These are phyloP conservation scores for Ethmia dodecea DNA, from an alignment of 2,888 invertebrate genomes.

Conservation along the genomic window DNA sequence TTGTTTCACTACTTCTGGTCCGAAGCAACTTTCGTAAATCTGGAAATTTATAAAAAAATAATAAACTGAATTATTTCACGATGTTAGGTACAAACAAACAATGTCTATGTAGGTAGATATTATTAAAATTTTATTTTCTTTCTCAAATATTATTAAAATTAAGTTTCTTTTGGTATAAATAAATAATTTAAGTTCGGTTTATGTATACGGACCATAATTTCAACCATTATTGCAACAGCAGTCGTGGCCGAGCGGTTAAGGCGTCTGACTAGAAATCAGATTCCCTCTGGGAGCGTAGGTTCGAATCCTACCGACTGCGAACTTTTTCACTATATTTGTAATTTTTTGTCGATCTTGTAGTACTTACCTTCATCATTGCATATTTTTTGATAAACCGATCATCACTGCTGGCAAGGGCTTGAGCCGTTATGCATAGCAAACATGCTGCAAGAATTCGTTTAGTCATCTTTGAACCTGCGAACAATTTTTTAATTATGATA, in stretches of 20 bases:
- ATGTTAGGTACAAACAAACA: too few relatives aligned
- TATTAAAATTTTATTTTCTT: too few relatives aligned
- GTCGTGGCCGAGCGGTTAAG: slow-evolving; percentile 93
- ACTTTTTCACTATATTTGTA: slow-evolving; percentile 27
- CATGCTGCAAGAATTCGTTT: slow-evolving; percentile 26
- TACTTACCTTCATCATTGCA: slow-evolving; percentile 82
- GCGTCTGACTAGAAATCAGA: slow-evolving; percentile 94
- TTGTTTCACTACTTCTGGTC: slow-evolving; percentile 81
- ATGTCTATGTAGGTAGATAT: too few relatives aligned
- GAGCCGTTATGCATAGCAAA: slow-evolving; percentile 43
- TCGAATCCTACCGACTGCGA: slow-evolving; percentile 93
- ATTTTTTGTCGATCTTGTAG: slow-evolving; percentile 1
- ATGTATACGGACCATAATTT: too few relatives aligned
- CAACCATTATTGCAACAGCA: slow-evolving; percentile 40
- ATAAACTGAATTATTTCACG: too few relatives aligned
- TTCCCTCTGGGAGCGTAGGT: slow-evolving; percentile 95
- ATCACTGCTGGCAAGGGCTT: slow-evolving; percentile 76
- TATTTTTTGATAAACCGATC: slow-evolving; percentile 84
- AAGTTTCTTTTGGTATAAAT: too few relatives aligned
- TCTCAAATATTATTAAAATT: too few relatives aligned
- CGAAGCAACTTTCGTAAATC: slow-evolving; percentile 86
- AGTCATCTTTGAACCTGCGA: slow-evolving; percentile 23
- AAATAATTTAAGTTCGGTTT: too few relatives aligned
- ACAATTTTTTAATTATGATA: too few relatives aligned
- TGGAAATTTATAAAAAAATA: slow-evolving; percentile 31